Base-by-base conservation (phyloP, 2,113 vertebrate genomes). In the Stomatorhinus ivindoensis region DNA sequence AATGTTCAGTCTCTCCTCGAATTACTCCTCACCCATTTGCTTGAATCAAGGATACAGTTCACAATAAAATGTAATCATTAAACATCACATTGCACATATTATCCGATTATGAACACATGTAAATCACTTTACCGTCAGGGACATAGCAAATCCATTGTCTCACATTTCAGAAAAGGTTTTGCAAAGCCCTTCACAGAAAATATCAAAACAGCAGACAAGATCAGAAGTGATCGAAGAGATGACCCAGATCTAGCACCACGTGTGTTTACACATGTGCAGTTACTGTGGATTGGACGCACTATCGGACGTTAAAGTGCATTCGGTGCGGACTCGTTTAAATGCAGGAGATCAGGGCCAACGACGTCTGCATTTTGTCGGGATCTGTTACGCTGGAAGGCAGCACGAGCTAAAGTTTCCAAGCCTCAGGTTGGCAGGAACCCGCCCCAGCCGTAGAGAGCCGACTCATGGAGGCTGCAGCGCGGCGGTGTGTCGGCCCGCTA, bases 401-500 rank as follows among this genome's bases (percentile, higher is more conserved):
- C 21, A 84, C 2, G 8, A n/a, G 35, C 19, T 80, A 46, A 31
- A 19, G 21, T 27, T n/a, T 24, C 13, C 39, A 61, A 8, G 27
- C 21, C 55, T 17, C 84, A 95, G 96, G 92, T 97, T 19, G 94
- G 94, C 89, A 96, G 95, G 89, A 93, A 90, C 82, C 2, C 95
- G 44, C 92, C 89, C n/a, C 87, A 90, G 0, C 92, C 92, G 17
- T 94, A 93, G 92, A 89, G 82, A 11, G 11, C 92, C 61, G 55
- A 92, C 39, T 93, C 93, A 88, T 93, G 93, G 92, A 95, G 92
- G 1, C 24, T 92, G 92, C 94, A 94, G 89, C 93, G 90, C 0
- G 39, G n/a, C 95, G 4, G 96, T 80, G 24, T 15, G 48, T 89
- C 94, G 3, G 95, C 21, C 97, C 97, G 0, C 95, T 99, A 65